Conservation (phyloP, 1,140 invertebrate species). For the Adelges cooleyi region DNA sequence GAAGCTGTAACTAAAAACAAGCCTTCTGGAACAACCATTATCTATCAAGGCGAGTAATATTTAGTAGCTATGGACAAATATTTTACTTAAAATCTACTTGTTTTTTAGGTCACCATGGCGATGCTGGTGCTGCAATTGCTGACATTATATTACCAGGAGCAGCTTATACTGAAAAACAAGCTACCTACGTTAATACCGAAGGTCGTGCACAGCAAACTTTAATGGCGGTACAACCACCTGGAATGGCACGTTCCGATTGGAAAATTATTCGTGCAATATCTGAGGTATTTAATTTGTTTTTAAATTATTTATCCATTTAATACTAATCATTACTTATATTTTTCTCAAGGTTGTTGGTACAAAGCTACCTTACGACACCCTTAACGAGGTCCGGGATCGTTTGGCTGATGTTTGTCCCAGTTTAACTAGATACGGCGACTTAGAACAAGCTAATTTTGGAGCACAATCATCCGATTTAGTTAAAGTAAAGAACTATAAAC, state of each 20-base stretch:
- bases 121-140: slow-evolving; percentile 81
- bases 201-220: slow-evolving; percentile 90
- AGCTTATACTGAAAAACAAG: slow-evolving; percentile 98
- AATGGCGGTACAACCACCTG: slow-evolving; percentile 83
- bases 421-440: slow-evolving; percentile 67
- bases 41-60: slow-evolving; percentile 66
- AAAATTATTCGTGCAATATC: slow-evolving; percentile 89
- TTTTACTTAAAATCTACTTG: slow-evolving; percentile 5
- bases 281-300: slow-evolving; percentile 46
- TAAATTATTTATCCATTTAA: background rate
- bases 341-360: slow-evolving; percentile 57
- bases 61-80: background rate
- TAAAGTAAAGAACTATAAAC: slow-evolving; percentile 40
- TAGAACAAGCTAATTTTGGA: slow-evolving; percentile 75
- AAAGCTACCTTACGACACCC: slow-evolving; percentile 77
- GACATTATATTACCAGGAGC: slow-evolving; percentile 90
- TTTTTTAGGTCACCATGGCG: slow-evolving; percentile 81
- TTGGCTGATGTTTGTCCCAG: slow-evolving; percentile 80
- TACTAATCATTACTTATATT: background rate
- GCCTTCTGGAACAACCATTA: slow-evolving; percentile 69
- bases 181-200: slow-evolving; percentile 94
- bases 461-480: slow-evolving; percentile 58
- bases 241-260: slow-evolving; percentile 92
- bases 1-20: slow-evolving; percentile 61
- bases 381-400: slow-evolving; percentile 71